These are phyloP conservation scores for Stenolophus ochropezus DNA, from an alignment of 2,888 invertebrate species.

Conservation along the genomic window DNA sequence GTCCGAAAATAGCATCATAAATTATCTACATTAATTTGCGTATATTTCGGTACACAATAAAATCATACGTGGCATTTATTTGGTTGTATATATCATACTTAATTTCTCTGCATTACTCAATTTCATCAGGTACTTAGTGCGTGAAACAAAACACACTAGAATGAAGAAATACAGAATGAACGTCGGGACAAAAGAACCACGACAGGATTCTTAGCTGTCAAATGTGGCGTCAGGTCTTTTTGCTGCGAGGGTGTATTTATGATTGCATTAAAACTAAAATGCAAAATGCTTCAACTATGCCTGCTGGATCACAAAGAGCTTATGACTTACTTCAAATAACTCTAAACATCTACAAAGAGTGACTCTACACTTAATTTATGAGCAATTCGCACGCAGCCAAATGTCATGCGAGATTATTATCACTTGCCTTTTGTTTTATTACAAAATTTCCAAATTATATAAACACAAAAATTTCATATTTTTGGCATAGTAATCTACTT, in stretches of 20 bases:
- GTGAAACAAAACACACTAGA: constrained; percentile 8
- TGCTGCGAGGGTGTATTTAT: constrained; percentile 52
- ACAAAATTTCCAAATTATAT: too few relatives aligned
- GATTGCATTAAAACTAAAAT: constrained; percentile 49
- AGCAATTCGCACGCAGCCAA: constrained; percentile 21
- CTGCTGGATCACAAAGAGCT: constrained; percentile 44
- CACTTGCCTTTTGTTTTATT: neutral
- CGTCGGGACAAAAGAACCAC: constrained; percentile 12
- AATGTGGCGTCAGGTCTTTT: constrained; percentile 5
- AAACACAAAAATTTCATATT: too few relatives aligned
- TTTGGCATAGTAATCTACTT: constrained; percentile 21
- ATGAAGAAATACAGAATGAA: constrained; percentile 40
- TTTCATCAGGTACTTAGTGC: constrained; percentile 31
- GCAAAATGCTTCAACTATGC: constrained; percentile 17
- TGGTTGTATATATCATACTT: constrained; percentile 7
- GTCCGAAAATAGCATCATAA: neutral
- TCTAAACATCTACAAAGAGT: constrained; percentile 27
- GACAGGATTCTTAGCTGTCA: constrained; percentile 11
- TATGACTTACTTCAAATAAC: constrained; percentile 46
- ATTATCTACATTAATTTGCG: neutral
- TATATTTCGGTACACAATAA: constrained; percentile 13
- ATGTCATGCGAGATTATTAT: constrained; percentile 21
- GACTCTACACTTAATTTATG: constrained; percentile 33
- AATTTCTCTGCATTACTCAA: constrained; percentile 25
- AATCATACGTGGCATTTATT: constrained; percentile 18